Evolutionary conservation across 1,140 invertebrate species (phyloP), one percentile per base, ranked within the genome.

Genomic region (Tetramorium simillimum): DNA sequence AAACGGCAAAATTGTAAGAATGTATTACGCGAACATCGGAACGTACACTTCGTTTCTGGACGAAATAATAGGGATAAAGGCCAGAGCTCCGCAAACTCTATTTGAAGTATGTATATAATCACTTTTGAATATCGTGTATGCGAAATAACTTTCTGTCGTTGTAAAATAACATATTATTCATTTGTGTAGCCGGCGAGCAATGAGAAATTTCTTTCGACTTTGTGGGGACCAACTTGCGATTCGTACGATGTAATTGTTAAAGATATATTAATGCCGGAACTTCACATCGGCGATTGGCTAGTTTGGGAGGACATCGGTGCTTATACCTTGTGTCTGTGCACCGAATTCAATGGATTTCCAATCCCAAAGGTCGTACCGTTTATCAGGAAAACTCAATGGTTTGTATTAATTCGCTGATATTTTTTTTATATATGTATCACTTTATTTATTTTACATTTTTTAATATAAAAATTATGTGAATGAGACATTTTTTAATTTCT

Each of bases 11-110:
- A 18, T 63, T 3, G 91, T 90, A 67, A 87, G 92, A 95, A 97
- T 97, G 96, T 97, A 97, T 91, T 97, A 97, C 88, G 92, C 98
- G 18, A 97, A 97, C 91, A 97, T 97, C 91, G 96, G 97, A 6
- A 96, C 97, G 16, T 97, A 97, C 92, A 97, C 97, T 24, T 97
- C 97, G 0, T 97, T 98, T 58, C 78, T 94, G n/a, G 94, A 94
- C n/a, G 94, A 95, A 75, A 70, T 95, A 14, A 58, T 95, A 49
- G 67, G 89, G 7, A 9, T 93, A 0, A 93, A 88, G 62, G 2
- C 87, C 6, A 91, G 92, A 70, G 4, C 84, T 4, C 94, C 94
- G 0, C 63, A 84, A 18, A 12, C 87, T 33, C 93, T 97, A 28
- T 96, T 96, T 28, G 49, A 77, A 43, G 88, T 90, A 69, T 14